Percentiles rank a stretch among this genome's conserved stretches.
These are phyloP conservation scores for Schizaphis graminum DNA, from an alignment of 2,888 invertebrate genomes.

Conservation along the genomic window DNA sequence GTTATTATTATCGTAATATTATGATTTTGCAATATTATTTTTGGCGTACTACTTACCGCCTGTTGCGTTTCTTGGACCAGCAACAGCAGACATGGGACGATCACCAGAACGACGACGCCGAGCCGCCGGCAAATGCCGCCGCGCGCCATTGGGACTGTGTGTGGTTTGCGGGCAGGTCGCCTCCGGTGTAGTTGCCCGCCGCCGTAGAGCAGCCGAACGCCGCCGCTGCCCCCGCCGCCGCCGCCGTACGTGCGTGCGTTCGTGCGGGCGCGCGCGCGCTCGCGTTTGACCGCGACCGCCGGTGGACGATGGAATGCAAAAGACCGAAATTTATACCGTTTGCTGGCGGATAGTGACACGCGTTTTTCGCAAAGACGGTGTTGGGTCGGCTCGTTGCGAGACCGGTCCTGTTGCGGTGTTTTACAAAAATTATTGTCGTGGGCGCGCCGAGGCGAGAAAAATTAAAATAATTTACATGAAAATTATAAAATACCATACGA, in stretches of 20 bases:
- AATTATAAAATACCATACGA: not conserved
- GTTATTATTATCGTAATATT: not conserved
- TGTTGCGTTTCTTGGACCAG: slow-evolving; percentile 51
- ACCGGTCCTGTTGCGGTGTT: not conserved
- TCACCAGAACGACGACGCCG: slow-evolving; percentile 33
- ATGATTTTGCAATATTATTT: not conserved
- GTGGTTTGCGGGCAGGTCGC: slow-evolving; percentile 5
- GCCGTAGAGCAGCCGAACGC: not conserved
- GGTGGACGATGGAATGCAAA: not conserved
- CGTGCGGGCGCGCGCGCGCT: slow-evolving; percentile 23
- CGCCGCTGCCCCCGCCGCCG: slow-evolving; percentile 25
- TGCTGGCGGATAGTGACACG: not conserved
- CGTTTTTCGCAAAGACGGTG: not conserved
- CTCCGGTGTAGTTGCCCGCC: not conserved
- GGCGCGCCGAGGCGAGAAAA: not conserved
- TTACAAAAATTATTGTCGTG: not conserved
- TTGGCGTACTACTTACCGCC: slow-evolving; percentile 51
- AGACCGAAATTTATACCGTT: not conserved
- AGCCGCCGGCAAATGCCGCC: slow-evolving; percentile 44
- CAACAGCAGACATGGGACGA: slow-evolving; percentile 32
- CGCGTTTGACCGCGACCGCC: not conserved
- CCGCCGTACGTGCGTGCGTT: not conserved
- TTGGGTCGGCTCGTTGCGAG: not conserved
- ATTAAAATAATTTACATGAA: not conserved
- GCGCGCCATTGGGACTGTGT: slow-evolving; percentile 39